Evolutionary conservation across 2,113 vertebrate genomes (phyloP).

Genomic region (Misgurnus anguillicaudatus): DNA sequence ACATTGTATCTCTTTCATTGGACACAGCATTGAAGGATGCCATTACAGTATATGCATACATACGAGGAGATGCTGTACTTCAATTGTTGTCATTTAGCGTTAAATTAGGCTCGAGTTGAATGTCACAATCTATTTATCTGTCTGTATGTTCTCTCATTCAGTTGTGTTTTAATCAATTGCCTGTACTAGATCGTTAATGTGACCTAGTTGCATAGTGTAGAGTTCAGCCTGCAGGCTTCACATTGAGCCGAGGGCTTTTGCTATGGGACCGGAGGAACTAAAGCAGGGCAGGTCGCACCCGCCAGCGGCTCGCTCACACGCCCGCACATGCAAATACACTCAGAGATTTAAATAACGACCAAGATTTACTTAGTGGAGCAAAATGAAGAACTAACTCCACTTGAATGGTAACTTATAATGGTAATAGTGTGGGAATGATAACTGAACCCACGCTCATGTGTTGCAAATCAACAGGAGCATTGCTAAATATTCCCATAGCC

Average conservation of each 20-base stretch:
- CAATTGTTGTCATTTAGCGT: neutral
- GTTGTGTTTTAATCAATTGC: neutral
- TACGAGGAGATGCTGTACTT: neutral
- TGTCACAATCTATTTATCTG: neutral
- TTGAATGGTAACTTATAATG: too few relatives aligned
- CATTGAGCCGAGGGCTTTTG: conserved; percentile 1
- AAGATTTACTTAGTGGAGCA: neutral
- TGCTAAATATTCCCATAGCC: too few relatives aligned
- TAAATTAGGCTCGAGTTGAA: neutral
- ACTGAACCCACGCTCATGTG: too few relatives aligned
- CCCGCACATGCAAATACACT: neutral
- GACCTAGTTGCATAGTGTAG: conserved; percentile 29
- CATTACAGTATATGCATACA: neutral
- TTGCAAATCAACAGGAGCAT: too few relatives aligned
- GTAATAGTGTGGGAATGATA: too few relatives aligned
- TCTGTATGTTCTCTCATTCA: neutral
- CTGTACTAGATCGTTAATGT: conserved; percentile 9
- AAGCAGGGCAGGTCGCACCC: conserved; percentile 14
- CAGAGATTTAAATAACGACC: conserved; percentile 18
- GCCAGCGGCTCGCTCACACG: neutral
- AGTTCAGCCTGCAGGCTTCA: conserved; percentile 4
- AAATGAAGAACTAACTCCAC: too few relatives aligned
- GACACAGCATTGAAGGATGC: neutral
- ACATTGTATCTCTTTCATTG: neutral
- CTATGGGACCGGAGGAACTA: conserved; percentile 17